Base-by-base conservation (phyloP, 2,797 vertebrate genomes). In the Moxostoma hubbsi region DNA sequence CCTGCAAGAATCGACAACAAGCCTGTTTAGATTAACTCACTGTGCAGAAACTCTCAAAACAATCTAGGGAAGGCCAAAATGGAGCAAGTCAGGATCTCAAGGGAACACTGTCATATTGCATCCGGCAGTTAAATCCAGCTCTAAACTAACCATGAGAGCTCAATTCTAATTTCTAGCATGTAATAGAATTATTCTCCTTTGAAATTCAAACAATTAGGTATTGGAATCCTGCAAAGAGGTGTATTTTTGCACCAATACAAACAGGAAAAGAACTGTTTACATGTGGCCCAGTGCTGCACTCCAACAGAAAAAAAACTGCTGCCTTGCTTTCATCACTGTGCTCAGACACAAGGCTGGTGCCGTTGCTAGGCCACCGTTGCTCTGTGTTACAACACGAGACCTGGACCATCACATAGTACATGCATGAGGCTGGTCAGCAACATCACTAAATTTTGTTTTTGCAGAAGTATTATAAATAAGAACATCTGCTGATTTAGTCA, bases 341-440 rank as follows among this genome's bases (percentile, higher is more conserved):
- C 84, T 73, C 72, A 81, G 58, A 85, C 79, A 85, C 51, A 81
- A 63, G 81, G 79, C 80, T 77, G 81, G 59, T 63, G 82, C 61
- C 78, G 84, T 88, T 88, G 86, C 87, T 87, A 85, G 84, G 87
- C 74, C 9, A 88, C 86, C 75, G 75, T 71, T 87, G 84, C 70
- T 77, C 67, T 63, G 68, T 80, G 82, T 83, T 86, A 85, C 77
- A 82, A 64, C 79, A 80, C 51, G 73, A 84, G 55, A 74, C 73
- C 57, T 55, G 73, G 77, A 71, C 69, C 66, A 69, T 69, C 84
- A 80, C 49, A 79, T 16, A 36, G 36, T 4, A 50, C 77, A 70
- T 12, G 9, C 77, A 79, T 36, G 58, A 64, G 36, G 76, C 53
- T 55, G 66, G 66, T 71, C 76, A 54, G 50, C 47, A 69, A 46